Evolutionary conservation across 2,113 vertebrate species (phyloP), one percentile per base, ranked within the genome.

Genomic region (Oreochromis aureus): DNA sequence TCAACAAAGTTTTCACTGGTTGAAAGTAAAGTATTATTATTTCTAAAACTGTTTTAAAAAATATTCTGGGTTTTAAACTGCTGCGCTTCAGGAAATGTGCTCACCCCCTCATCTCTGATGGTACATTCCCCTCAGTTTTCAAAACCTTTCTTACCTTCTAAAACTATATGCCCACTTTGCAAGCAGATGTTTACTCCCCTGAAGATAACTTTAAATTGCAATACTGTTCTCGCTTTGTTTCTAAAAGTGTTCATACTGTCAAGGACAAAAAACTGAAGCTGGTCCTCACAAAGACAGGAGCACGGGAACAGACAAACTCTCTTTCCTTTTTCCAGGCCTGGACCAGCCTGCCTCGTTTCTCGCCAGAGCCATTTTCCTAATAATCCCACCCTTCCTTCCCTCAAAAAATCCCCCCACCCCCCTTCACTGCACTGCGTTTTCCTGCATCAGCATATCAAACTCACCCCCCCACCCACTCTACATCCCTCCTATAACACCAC

Each of bases 401-500:
- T 81, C 82, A 66, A 66, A 19, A 61, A 76, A 69, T 15, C 66
- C 82, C 46, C n/a, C 44, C 16, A 12, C 30, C 44, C 44, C 79
- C 19, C 58, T 34, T 73, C 86, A 73, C 86, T 16, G 81, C 88
- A 82, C 59, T 92, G 86, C 73, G 19, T 93, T 92, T 91, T 81
- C 79, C 92, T 92, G 85, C 83, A 80, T 94, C 94, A 93, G 89
- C 88, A 88, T 48, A 83, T 88, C 58, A 87, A 85, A 66, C 80
- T 55, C 81, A 24, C 78, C 82, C 85, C 11, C 59, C 81, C 83
- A n/a, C 6, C 76, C 39, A 11, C 3, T 30, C 86, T 39, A 3
- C 80, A 61, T 76, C 55, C 79, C 34, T 54, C 51, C 46, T 82
- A 51, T 73, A 84, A 82, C 87, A 86, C 63, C 89, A 66, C 89